phyloP scores from a whole-genome alignment of 1,140 invertebrate species.

The Ericerus pela region DNA sequence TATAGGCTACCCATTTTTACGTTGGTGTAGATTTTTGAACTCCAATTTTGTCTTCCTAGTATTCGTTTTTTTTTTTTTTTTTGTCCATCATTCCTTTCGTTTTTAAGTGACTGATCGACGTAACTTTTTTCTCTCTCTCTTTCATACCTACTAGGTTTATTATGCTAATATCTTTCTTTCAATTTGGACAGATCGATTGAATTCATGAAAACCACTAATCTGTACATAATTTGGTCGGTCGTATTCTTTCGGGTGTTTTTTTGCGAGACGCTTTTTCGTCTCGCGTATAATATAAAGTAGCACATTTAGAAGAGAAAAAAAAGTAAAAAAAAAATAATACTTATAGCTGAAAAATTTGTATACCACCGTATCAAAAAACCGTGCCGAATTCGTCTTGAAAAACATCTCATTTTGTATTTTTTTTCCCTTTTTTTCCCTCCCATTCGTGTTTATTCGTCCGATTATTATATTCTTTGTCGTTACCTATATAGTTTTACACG shows the following conservation, averaged over 20 bases:
- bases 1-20: no score
- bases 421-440: no score
- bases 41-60: no score
- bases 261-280: not conserved
- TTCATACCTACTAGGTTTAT: no score
- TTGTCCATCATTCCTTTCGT: not conserved
- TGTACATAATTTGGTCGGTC: constrained; percentile 9
- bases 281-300: no score
- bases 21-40: no score
- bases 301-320: no score
- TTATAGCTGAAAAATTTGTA: constrained; percentile 5
- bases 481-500: no score
- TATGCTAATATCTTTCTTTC: no score
- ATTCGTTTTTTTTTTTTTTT: no score
- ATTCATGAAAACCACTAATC: constrained; percentile 9
- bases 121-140: not conserved
- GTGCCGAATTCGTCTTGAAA: constrained; percentile 7
- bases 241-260: not conserved
- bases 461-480: constrained; percentile 6
- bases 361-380: constrained; percentile 1
- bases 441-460: constrained; percentile 3
- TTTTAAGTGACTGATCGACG: not conserved
- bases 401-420: not conserved
- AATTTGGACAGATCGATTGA: no score
- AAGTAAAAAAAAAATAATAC: no score